Evolutionary conservation across 1,140 invertebrate species (phyloP).

Genomic region (Pristionchus pacificus): DNA sequence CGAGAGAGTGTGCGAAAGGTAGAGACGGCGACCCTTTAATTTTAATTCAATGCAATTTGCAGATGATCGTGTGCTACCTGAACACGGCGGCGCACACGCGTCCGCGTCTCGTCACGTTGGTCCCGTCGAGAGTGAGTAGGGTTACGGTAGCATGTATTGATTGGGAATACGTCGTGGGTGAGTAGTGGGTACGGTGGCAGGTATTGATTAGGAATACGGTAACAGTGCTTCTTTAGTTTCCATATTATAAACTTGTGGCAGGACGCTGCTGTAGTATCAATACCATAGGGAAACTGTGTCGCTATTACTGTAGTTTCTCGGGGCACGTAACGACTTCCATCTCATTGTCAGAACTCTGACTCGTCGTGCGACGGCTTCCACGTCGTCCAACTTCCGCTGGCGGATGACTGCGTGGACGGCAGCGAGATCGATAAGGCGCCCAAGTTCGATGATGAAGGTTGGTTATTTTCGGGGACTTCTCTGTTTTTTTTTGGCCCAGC

Average conservation of each 20-base stretch:
- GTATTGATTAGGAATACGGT: not conserved
- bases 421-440: not conserved
- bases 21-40: not conserved
- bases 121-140: not conserved
- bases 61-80: not conserved
- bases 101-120: not conserved
- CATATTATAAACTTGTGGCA: not conserved
- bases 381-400: not conserved
- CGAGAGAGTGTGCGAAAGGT: not conserved
- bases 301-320: not conserved
- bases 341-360: not conserved
- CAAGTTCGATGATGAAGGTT: not conserved
- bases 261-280: not conserved
- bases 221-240: not conserved
- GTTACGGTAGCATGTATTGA: too few species aligned
- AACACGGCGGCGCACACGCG: not conserved
- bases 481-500: too few species aligned
- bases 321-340: too few species aligned
- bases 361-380: not conserved
- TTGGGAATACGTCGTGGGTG: not conserved
- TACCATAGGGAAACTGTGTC: not conserved
- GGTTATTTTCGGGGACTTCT: not conserved
- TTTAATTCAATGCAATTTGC: too few species aligned
- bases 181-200: too few species aligned
- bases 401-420: not conserved